Base-by-base conservation (phyloP, 2,113 vertebrate genomes). In the Bothrops jararaca region DNA sequence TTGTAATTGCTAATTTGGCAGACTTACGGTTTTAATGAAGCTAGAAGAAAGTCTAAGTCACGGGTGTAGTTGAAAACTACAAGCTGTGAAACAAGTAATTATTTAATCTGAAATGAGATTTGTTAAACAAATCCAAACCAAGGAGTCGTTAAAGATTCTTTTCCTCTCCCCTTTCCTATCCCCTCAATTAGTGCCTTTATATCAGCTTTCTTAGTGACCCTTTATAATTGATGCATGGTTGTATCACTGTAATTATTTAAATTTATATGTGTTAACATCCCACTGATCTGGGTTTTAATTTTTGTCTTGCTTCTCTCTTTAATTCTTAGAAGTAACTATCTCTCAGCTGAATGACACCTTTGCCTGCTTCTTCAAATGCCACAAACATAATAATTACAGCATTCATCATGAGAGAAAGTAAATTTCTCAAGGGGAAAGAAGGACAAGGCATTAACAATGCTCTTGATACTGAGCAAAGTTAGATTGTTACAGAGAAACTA, bases 41-140 rank as follows among this genome's bases (percentile, higher is more conserved):
- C 94, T 93, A 56, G 93, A 94, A 95, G 64, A 94, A 95, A 95
- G 96, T 74, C 23, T 93, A 94, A 95, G 92, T 92, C 93, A 58
- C 29, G 93, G n/a, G 8, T 94, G 92, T 96, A 94, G 91, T 1
- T 96, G 93, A 94, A 97, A 96, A 95, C 95, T 92, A 92, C 80
- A 89, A 96, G 54, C 93, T 96, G 95, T 95, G 91, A 95, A 96
- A 94, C 93, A 96, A 94, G 94, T 95, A 93, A 93, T 93, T 86
- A 95, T 86, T 95, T 96, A 92, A 95, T 94, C 89, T 93, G 93
- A 94, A 96, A 95, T 1, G 1, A 96, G 95, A 89, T 94, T 94
- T 94, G 48, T 96, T 96, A 93, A 90, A 91, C 90, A 95, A 94
- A 95, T 95, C 88, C 88, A 39, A 87, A 91, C 8, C 86, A 94